These are phyloP conservation scores for Sula dactylatra DNA, from an alignment of 2,113 vertebrate species.

Conservation along the genomic window DNA sequence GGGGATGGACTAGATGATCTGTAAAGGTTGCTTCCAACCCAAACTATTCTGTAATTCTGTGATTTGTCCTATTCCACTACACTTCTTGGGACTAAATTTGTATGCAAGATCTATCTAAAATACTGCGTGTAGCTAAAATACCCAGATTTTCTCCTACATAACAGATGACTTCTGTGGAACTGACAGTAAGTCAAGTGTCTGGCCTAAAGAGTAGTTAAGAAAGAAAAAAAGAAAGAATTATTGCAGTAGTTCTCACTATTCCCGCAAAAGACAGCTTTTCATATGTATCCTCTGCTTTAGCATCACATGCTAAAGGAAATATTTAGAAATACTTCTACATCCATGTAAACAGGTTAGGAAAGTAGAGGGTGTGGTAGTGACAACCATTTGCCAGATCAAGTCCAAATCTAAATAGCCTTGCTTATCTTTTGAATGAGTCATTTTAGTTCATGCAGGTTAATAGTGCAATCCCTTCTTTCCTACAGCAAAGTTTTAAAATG, in stretches of 20 bases:
- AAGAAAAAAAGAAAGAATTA: not conserved
- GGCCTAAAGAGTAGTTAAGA: not conserved
- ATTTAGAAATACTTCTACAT: slow-evolving; percentile 32
- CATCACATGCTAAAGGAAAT: not conserved
- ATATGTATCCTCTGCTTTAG: not conserved
- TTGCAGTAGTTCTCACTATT: not conserved
- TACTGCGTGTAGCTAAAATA: not conserved
- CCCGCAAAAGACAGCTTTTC: not conserved
- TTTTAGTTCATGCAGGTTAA: slow-evolving; percentile 2
- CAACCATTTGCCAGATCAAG: slow-evolving; percentile 23
- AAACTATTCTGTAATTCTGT: too few relatives aligned
- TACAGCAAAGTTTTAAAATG: not conserved
- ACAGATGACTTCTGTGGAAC: not conserved
- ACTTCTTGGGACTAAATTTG: not conserved
- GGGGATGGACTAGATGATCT: too few relatives aligned
- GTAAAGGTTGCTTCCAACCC: too few relatives aligned
- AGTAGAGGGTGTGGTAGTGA: slow-evolving; percentile 18
- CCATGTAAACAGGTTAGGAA: slow-evolving; percentile 20
- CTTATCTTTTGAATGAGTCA: slow-evolving; percentile 47
- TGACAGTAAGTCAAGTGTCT: not conserved
- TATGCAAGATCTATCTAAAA: not conserved
- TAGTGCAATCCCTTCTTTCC: slow-evolving; percentile 1
- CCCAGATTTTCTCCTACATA: not conserved
- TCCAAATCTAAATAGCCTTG: slow-evolving; percentile 33
- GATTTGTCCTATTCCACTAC: not conserved